Evolutionary conservation across 1,140 invertebrate genomes (phyloP), one percentile per base, ranked within the genome.

Genomic region (Trichoplusia ni): DNA sequence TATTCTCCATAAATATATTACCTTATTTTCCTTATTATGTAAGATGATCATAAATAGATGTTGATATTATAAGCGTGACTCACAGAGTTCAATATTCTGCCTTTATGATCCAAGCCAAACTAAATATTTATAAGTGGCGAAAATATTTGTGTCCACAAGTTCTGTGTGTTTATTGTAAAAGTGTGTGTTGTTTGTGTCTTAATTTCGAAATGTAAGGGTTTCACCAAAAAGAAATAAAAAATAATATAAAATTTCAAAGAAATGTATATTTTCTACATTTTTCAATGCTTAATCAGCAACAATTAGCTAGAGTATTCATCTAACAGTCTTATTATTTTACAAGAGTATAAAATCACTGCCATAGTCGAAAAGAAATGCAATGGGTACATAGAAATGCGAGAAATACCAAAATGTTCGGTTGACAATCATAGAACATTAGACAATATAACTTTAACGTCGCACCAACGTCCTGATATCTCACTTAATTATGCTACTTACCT

Each of bases 261-360:
- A 76, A 79, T 75, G 40, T 77, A 77, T 86, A 84, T 82, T 89
- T 69, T 19, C 38, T 82, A 84, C 35, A 67, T 66, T 63, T 56
- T 62, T 66, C 37, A 46, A 77, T 77, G 71, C 75, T 67, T 72
- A 75, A 42, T 69, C 76, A 79, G 77, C 77, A 81, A 84, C 75
- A 86, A 77, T 82, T 81, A 79, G 71, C 84, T 84, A 85, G 80
- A 88, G 83, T 86, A 88, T 86, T 86, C 73, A 83, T 68, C 85
- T 90, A 90, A 88, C 87, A 90, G 87, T 90, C 87, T 90, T 85
- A 86, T 85, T 87, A 84, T 80, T 82, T 89, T 87, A 87, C 72
- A 84, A 82, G 82, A 90, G 85, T 85, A 88, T 82, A 84, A 84
- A 76, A 76, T 83, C 76, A 77, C 74, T 77, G 74, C 74, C 74